Conservation (phyloP, 2,113 vertebrate species). For the Triplophysa tibetana region DNA sequence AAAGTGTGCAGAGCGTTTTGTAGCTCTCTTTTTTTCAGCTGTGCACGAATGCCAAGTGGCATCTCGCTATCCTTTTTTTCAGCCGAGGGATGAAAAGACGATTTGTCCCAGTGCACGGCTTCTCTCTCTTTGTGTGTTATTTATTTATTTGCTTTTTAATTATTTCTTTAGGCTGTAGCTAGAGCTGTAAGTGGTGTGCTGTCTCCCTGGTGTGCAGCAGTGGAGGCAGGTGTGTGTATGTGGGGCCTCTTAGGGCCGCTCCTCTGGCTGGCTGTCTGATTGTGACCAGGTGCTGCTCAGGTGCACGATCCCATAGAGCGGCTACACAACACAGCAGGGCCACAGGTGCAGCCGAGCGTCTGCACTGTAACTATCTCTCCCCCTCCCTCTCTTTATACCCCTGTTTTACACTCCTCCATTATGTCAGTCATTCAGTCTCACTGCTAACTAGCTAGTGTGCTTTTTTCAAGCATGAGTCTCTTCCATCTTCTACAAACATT, state of each 20-base stretch:
- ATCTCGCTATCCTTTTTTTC: conserved; percentile 40
- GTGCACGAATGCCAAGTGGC: conserved; percentile 17
- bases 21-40: conserved; percentile 54
- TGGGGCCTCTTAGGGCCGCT: conserved; percentile 32
- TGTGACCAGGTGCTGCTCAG: conserved; percentile 80
- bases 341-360: conserved; percentile 70
- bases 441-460: not conserved
- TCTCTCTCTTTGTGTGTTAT: conserved; percentile 9
- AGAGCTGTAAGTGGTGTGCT: conserved; percentile 58
- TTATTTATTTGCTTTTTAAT: conserved; percentile 51
- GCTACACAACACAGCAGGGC: conserved; percentile 64
- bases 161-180: conserved; percentile 63
- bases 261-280: conserved; percentile 31
- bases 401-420: conserved; percentile 5
- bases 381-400: not conserved
- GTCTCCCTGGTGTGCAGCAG: conserved; percentile 54
- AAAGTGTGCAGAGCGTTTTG: conserved; percentile 65
- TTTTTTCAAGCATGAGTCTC: not conserved
- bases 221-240: conserved; percentile 23
- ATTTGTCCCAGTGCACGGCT: conserved; percentile 35
- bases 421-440: not conserved
- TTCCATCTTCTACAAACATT: not conserved
- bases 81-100: conserved; percentile 27
- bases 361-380: conserved; percentile 30
- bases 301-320: conserved; percentile 67